Conservation (phyloP, 2,888 invertebrate genomes). For the Acanthosepion pharaonis region DNA sequence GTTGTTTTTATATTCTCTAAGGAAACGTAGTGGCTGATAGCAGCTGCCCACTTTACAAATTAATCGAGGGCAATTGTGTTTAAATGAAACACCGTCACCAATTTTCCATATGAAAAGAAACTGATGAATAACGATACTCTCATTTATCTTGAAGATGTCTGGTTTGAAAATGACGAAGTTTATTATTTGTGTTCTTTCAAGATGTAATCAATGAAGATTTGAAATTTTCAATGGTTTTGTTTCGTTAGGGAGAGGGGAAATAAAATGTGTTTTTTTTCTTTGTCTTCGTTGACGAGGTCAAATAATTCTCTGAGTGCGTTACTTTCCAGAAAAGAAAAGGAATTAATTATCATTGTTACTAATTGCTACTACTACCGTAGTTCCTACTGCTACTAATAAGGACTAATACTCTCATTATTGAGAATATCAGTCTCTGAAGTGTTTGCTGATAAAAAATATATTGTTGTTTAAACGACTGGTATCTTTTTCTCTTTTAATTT, state of each 20-base stretch:
- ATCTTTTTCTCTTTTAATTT: too few relatives aligned
- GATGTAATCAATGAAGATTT: background rate
- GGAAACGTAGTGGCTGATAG: background rate
- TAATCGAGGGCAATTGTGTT: background rate
- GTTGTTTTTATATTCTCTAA: background rate
- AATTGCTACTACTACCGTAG: background rate
- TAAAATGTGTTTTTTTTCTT: background rate
- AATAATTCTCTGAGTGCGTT: background rate
- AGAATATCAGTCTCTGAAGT: background rate
- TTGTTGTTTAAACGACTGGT: too few relatives aligned
- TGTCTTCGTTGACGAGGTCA: background rate
- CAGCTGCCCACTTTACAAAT: background rate
- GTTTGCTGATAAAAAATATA: background rate
- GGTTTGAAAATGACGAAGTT: background rate
- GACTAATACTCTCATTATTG: background rate
- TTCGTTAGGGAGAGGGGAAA: background rate
- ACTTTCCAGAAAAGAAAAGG: background rate
- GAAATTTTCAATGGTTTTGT: background rate
- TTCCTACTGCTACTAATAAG: background rate
- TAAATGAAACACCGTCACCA: background rate
- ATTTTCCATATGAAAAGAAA: background rate
- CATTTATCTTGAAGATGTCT: conserved; percentile 2
- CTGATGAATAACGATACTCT: background rate
- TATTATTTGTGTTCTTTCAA: background rate
- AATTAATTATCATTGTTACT: background rate